Conservation (phyloP, 2,113 vertebrate species). For the Podilymbus podiceps region DNA sequence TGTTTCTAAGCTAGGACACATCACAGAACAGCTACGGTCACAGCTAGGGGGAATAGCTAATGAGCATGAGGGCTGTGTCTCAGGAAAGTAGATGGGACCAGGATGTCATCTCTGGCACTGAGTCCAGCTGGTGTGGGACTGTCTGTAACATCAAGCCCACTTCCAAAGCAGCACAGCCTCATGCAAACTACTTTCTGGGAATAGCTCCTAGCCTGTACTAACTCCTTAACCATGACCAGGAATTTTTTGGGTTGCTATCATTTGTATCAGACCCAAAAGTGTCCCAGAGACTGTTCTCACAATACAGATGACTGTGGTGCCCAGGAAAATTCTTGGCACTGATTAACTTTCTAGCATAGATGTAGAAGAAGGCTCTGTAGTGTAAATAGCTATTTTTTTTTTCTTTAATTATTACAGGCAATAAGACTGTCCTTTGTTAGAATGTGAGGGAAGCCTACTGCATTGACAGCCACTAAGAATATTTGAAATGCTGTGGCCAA, state of each 20-base stretch:
- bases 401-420: neutral
- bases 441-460: neutral
- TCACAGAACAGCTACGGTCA: neutral
- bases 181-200: neutral
- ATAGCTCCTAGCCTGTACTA: accelerated
- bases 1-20: neutral
- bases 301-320: neutral
- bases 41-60: neutral
- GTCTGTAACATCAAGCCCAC: neutral
- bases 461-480: neutral
- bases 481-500: neutral
- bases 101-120: neutral
- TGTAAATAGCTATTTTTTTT: neutral
- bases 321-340: neutral
- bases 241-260: neutral
- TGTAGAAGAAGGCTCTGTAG: neutral
- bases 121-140: neutral
- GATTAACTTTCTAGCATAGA: neutral
- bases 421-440: neutral
- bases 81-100: neutral
- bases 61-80: neutral
- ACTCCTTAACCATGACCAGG: neutral
- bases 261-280: neutral
- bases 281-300: neutral
- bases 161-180: neutral